Base-by-base conservation (phyloP, 2,888 invertebrate genomes). In the Embidobia sp. region DNA sequence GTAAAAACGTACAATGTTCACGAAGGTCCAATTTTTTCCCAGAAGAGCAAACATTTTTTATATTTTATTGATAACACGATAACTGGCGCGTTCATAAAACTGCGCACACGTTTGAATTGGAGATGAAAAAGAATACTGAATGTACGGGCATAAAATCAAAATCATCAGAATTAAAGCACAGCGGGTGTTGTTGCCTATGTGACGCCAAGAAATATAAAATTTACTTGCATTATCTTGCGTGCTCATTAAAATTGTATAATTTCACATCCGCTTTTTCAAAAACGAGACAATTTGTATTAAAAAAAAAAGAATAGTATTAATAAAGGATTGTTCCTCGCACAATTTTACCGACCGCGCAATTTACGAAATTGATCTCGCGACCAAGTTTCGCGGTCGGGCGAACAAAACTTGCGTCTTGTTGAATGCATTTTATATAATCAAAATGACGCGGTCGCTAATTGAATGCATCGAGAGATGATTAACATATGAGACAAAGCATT, bases 401-500 rank as follows among this genome's bases (percentile, higher is more conserved):
- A n/a, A n/a, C n/a, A n/a, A n/a, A n/a, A n/a, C n/a, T n/a, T n/a
- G n/a, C n/a, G n/a, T n/a, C n/a, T n/a, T n/a, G n/a, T n/a, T n/a
- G n/a, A n/a, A n/a, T n/a, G n/a, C n/a, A n/a, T n/a, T n/a, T n/a
- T n/a, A n/a, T n/a, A n/a, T n/a, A n/a, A n/a, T n/a, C n/a, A n/a
- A n/a, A n/a, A n/a, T n/a, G n/a, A n/a, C n/a, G n/a, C n/a, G n/a
- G n/a, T n/a, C n/a, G n/a, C n/a, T n/a, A n/a, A 29, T 49, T 53
- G 77, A 73, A 66, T 67, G 67, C 73, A 63, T 26, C 22, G 27
- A 77, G 77, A 57, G 15, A 44, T 57, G 55, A 67, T 77, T 66
- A 18, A 51, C 42, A 31, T 49, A 57, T 35, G 27, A 61, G 46
- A 66, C 67, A 35, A 75, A 75, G 35, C 55, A 63, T 75, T 78